A percentile compares a stretch with the other conserved stretches of the same genome.
Evolutionary conservation across 1,140 invertebrate genomes (phyloP).

Genomic region (Lucilia sericata): DNA sequence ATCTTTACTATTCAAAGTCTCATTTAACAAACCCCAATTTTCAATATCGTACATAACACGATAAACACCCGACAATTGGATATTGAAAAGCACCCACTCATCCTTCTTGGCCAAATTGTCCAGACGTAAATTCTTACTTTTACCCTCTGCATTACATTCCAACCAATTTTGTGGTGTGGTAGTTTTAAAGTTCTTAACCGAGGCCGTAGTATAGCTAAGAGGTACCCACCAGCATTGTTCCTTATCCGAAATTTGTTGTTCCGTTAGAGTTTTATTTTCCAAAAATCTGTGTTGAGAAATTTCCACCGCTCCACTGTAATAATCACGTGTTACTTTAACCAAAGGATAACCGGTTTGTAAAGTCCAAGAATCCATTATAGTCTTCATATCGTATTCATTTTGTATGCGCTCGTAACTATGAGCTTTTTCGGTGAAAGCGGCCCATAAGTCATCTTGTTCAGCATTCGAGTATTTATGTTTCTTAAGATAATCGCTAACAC

Average conservation of each 20-base stretch:
- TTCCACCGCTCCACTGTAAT: constrained; percentile 69
- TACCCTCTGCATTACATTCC: constrained; percentile 62
- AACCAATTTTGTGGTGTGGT: constrained; percentile 76
- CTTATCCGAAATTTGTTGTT: constrained; percentile 43
- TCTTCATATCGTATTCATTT: constrained; percentile 72
- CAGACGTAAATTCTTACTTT: constrained; percentile 57
- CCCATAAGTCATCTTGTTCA: constrained; percentile 87
- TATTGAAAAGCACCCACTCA: constrained; percentile 76
- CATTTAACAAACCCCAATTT: constrained; percentile 76
- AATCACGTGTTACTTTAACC: constrained; percentile 76
- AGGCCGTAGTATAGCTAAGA: constrained; percentile 75
- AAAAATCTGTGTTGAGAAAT: constrained; percentile 72
- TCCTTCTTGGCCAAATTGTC: constrained; percentile 62
- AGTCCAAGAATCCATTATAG: constrained; percentile 87
- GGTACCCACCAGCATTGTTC: constrained; percentile 72
- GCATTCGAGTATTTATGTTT: constrained; percentile 77
- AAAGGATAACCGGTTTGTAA: constrained; percentile 85
- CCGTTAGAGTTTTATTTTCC: constrained; percentile 54
- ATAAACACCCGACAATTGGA: constrained; percentile 76
- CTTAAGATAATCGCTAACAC: constrained; percentile 76
- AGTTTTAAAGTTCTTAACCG: constrained; percentile 72
- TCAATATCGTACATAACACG: constrained; percentile 80
- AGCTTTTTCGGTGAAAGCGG: constrained; percentile 75
- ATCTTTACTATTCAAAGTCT: constrained; percentile 71
- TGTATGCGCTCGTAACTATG: constrained; percentile 69